Base-by-base conservation (phyloP, 2,888 invertebrate genomes). In the Octodonta nipae region DNA sequence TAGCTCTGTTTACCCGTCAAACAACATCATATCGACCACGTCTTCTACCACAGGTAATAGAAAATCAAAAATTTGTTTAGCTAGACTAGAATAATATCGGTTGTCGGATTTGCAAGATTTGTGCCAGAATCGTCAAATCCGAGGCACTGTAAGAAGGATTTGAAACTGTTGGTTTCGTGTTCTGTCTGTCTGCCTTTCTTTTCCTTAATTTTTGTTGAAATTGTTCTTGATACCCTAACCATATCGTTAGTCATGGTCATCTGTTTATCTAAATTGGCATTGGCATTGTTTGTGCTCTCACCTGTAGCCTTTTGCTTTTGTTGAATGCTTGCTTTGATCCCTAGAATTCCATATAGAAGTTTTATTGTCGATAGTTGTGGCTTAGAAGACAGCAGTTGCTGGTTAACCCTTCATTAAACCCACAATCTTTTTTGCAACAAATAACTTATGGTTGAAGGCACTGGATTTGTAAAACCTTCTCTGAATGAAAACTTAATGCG, bases 231-330 rank as follows among this genome's bases (percentile, higher is more conserved):
- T 44, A 98, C 66, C 1, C 68, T 64, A 26, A 98, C 96, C 98
- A 98, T 98, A 47, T 96, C 93, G 58, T 92, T 87, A 0, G 96
- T 96, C 75, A 87, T 88, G 33, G 75, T 76, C 86, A 99, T 98
- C 3, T 99, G 68, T 50, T 88, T 86, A 51, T 70, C 83, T 33
- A 98, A 71, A 64, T 99, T 98, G 63, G 95, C 83, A 64, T 98
- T 99, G 2, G 98, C 96, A 44, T 81, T 70, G 10, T 75, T 78
- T 47, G 99, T 96, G 54, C 84, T 89, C 52, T 84, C 78, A 64
- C 92, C 88, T 0, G 92, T 89, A 25, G 82, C 83, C 58, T 83
- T 80, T 29, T 91, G 86, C 55, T 86, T 86, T 53, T 89, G 85
- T 52, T 88, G 82, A 39, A 96, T 72, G 48, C 83, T 80, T 49